Percentiles rank a stretch among this genome's conserved stretches.
These are phyloP conservation scores for Protosalanx chinensis DNA, from an alignment of 2,797 vertebrate genomes.

Conservation along the genomic window DNA sequence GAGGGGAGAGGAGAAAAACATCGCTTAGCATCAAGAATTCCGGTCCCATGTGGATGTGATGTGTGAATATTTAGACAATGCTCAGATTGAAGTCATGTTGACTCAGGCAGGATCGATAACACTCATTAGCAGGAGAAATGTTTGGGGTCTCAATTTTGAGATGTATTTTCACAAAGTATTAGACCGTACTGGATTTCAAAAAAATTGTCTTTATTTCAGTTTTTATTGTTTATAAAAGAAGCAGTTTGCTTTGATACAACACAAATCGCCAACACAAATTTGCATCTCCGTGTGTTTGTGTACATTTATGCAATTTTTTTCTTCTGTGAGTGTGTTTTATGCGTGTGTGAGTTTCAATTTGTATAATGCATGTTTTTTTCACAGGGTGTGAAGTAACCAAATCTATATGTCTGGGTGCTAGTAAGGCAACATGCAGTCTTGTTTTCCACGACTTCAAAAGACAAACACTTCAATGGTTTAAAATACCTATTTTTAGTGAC, in stretches of 20 bases:
- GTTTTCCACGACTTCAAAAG: conserved; percentile 16
- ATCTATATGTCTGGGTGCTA: conserved; percentile 18
- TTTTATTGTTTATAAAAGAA: conserved; percentile 48
- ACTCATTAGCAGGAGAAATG: no score
- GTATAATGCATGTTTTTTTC: conserved; percentile 8
- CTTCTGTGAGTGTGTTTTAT: not conserved
- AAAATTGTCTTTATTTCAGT: conserved; percentile 48
- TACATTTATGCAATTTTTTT: not conserved
- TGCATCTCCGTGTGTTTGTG: conserved; percentile 3
- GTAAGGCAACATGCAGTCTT: conserved; percentile 49
- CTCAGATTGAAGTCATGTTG: no score
- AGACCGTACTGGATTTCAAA: conserved; percentile 40
- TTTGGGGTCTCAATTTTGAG: not conserved
- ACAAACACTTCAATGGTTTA: conserved; percentile 23
- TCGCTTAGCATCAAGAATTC: no score
- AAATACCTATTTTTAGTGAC: conserved; percentile 16
- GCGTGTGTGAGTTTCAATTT: conserved; percentile 5
- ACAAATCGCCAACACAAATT: conserved; percentile 18
- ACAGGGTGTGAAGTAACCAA: conserved; percentile 11
- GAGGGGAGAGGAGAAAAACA: not conserved
- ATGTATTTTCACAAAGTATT: not conserved
- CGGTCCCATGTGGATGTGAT: no score
- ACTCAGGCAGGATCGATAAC: no score
- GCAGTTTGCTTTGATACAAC: conserved; percentile 33
- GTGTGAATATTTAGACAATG: conserved; percentile 5